Evolutionary conservation across 1,140 invertebrate species (phyloP).

Genomic region (Planococcus citri): DNA sequence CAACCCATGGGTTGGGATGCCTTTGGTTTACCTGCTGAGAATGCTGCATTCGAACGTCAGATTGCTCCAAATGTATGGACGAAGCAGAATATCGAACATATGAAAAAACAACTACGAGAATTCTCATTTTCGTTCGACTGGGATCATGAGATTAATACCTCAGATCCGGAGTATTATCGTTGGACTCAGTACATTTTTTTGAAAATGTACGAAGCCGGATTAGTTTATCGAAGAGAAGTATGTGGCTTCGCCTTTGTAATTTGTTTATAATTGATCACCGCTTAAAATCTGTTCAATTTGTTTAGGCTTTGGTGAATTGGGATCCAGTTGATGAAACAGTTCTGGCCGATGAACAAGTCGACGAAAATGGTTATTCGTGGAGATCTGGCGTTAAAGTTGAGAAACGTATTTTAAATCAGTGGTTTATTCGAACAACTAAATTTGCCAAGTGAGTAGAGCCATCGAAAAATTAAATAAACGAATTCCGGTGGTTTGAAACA

Average conservation of each 20-base stretch:
- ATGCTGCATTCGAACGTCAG: slow-evolving; percentile 83
- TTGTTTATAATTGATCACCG: slow-evolving; percentile 1
- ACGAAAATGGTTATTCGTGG: slow-evolving; percentile 84
- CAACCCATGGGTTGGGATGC: slow-evolving; percentile 99
- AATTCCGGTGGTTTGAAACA: neutral
- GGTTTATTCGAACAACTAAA: slow-evolving; percentile 86
- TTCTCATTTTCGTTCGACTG: slow-evolving; percentile 89
- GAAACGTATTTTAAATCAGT: slow-evolving; percentile 71
- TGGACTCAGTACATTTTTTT: slow-evolving; percentile 97
- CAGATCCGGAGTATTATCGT: slow-evolving; percentile 64
- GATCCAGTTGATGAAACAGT: slow-evolving; percentile 97
- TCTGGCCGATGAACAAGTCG: slow-evolving; percentile 95
- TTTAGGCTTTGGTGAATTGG: slow-evolving; percentile 85
- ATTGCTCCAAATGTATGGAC: slow-evolving; percentile 78
- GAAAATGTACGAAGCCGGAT: slow-evolving; percentile 68
- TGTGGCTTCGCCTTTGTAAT: neutral
- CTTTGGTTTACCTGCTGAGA: slow-evolving; percentile 97
- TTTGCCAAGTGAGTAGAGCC: slow-evolving; percentile 60
- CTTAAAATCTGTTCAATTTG: neutral
- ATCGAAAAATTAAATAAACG: too few relatives aligned
- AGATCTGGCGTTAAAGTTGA: slow-evolving; percentile 91
- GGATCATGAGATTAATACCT: slow-evolving; percentile 72
- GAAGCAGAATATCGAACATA: slow-evolving; percentile 69
- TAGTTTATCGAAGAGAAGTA: slow-evolving; percentile 81
- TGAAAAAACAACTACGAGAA: slow-evolving; percentile 73